These are phyloP conservation scores for Amblyraja radiata DNA, from an alignment of 2,797 vertebrate genomes.

Conservation along the genomic window DNA sequence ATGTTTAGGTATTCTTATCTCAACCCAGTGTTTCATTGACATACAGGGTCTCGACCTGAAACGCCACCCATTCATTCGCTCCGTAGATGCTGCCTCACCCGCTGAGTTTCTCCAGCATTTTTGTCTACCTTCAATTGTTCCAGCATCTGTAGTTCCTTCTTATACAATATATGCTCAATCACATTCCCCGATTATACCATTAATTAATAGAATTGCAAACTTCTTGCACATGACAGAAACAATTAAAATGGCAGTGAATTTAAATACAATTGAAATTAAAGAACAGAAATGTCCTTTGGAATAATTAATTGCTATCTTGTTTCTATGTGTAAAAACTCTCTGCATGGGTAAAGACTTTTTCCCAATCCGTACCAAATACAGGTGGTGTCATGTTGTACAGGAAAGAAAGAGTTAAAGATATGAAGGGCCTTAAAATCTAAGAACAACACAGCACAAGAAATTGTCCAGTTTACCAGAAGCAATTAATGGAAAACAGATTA, in stretches of 20 bases:
- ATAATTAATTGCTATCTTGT: background rate
- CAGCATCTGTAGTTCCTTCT: too few relatives aligned
- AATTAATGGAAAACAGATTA: conserved; percentile 19
- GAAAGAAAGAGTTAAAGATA: background rate
- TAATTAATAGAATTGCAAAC: background rate
- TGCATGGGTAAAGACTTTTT: background rate
- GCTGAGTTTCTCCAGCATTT: too few relatives aligned
- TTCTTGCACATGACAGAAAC: background rate
- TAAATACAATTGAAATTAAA: background rate
- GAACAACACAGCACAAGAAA: background rate
- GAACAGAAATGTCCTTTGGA: background rate
- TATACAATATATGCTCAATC: background rate
- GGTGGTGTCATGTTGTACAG: background rate
- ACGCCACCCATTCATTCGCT: too few relatives aligned
- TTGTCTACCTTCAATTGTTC: too few relatives aligned
- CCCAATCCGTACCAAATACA: background rate
- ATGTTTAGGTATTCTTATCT: background rate
- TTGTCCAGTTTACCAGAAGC: background rate
- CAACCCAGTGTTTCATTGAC: background rate
- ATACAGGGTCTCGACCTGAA: too few relatives aligned
- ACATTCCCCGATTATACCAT: background rate
- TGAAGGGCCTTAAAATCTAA: background rate
- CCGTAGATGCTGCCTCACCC: too few relatives aligned
- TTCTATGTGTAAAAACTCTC: background rate
- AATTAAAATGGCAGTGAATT: background rate